Conservation (phyloP, 2,797 vertebrate genomes). For the Cuniculus paca region DNA sequence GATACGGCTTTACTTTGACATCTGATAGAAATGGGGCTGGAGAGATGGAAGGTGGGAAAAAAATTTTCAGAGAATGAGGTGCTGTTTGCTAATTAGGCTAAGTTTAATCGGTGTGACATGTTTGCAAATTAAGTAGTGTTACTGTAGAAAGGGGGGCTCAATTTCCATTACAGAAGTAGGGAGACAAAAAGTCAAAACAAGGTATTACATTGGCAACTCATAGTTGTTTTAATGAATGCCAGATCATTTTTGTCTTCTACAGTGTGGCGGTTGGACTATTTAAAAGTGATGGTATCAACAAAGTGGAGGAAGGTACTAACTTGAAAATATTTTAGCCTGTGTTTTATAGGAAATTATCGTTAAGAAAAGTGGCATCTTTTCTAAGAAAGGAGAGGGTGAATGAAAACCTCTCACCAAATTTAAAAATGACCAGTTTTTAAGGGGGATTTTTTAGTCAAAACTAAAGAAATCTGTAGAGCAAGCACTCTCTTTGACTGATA, state of each 20-base stretch:
- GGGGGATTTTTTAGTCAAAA: not conserved
- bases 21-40: not conserved
- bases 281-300: slow-evolving; percentile 36
- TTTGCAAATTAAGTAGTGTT: slow-evolving; percentile 64
- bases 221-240: slow-evolving; percentile 29
- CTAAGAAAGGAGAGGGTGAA: not conserved
- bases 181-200: slow-evolving; percentile 54
- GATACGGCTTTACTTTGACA: slow-evolving; percentile 43
- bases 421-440: slow-evolving; percentile 7
- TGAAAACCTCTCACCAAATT: slow-evolving; percentile 39
- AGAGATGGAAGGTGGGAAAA: not conserved
- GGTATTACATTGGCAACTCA: not conserved
- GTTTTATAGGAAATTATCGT: slow-evolving; percentile 11
- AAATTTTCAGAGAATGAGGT: slow-evolving; percentile 3
- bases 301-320: slow-evolving; percentile 18
- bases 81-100: slow-evolving; percentile 24
- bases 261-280: slow-evolving; percentile 2
- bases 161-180: not conserved
- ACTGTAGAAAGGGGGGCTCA: not conserved
- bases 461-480: not conserved
- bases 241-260: not conserved
- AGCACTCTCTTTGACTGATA: not conserved
- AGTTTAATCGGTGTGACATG: not conserved
- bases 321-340: slow-evolving; percentile 18
- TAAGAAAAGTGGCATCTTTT: slow-evolving; percentile 21